Evolutionary conservation across 2,113 vertebrate genomes (phyloP).

Genomic region (Tricholaema leucomelas): DNA sequence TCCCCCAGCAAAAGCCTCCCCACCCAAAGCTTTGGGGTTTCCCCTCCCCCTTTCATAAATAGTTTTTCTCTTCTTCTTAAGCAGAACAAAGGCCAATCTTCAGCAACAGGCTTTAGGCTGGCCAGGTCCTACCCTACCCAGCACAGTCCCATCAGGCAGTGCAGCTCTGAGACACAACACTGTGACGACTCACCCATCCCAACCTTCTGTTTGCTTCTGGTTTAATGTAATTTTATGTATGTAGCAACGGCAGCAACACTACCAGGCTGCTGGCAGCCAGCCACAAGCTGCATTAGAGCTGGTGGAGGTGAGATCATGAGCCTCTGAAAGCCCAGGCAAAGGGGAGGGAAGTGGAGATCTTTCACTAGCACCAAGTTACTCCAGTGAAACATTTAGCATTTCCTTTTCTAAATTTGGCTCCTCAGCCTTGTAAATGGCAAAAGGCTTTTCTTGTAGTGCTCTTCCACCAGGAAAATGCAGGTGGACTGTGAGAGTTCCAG

Average conservation of each 20-base stretch:
- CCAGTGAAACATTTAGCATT: background rate
- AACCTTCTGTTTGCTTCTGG: background rate
- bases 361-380: background rate
- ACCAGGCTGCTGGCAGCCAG: conserved; percentile 5
- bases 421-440: background rate
- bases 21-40: background rate
- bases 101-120: background rate
- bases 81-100: background rate
- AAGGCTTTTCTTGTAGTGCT: background rate
- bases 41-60: background rate
- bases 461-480: background rate
- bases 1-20: background rate
- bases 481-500: background rate
- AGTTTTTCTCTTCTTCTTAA: background rate
- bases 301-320: background rate
- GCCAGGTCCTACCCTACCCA: background rate
- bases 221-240: background rate
- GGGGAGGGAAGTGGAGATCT: background rate
- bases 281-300: conserved; percentile 1
- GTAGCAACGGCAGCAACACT: background rate
- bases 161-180: background rate
- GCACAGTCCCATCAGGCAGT: background rate
- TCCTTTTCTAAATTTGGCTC: background rate
- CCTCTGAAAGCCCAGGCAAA: background rate
- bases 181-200: background rate